Evolutionary conservation across 2,888 invertebrate genomes (phyloP).

Genomic region (Campopleginae sp.): DNA sequence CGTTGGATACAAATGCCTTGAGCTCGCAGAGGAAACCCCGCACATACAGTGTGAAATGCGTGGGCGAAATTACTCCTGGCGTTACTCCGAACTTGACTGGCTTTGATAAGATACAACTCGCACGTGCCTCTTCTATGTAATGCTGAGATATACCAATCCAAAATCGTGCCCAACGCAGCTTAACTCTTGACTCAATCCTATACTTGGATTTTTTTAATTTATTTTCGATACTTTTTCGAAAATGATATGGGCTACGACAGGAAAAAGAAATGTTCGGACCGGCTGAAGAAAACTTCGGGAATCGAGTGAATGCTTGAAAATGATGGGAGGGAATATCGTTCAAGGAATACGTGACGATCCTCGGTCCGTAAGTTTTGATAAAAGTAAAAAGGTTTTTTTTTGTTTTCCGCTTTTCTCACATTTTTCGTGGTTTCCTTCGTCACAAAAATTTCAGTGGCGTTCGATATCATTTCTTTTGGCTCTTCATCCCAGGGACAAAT

Average conservation of each 20-base stretch:
- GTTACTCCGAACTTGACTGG: constrained; percentile 76
- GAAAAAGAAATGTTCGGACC: background rate
- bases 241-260: background rate
- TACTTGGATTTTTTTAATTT: background rate
- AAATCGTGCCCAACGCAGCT: background rate
- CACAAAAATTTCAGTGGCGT: constrained; percentile 7
- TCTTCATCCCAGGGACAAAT: constrained; percentile 6
- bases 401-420: background rate
- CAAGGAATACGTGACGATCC: background rate
- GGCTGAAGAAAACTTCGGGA: background rate
- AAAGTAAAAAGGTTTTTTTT: background rate
- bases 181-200: background rate
- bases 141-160: background rate
- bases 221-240: background rate
- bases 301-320: background rate
- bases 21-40: constrained; percentile 28
- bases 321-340: background rate
- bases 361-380: background rate
- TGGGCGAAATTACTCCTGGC: constrained; percentile 74
- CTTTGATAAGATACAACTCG: constrained; percentile 69
- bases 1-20: constrained; percentile 62
- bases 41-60: constrained; percentile 62
- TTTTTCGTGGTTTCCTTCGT: background rate
- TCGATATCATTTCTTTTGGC: constrained; percentile 6
- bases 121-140: constrained; percentile 16